These are phyloP conservation scores for Riptortus pedestris DNA, from an alignment of 1,140 invertebrate species.

Conservation along the genomic window DNA sequence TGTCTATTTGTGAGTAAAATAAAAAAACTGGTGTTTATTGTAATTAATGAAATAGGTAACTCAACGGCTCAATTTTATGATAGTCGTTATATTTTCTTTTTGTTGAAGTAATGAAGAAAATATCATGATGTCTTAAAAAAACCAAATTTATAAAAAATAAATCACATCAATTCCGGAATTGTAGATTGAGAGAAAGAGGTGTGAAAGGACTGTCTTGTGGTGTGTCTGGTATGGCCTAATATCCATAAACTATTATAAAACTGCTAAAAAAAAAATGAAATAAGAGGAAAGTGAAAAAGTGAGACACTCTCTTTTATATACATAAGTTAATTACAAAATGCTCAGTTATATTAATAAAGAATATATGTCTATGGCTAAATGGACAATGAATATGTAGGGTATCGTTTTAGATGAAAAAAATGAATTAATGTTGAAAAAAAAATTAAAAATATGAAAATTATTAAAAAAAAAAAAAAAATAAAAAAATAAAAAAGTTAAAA, in stretches of 20 bases:
- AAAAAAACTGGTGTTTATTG: no score
- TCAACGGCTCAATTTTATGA: constrained; percentile 9
- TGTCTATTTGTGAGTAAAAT: no score
- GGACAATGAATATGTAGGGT: constrained; percentile 18
- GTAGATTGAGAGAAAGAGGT: background rate
- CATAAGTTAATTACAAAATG: constrained; percentile 18
- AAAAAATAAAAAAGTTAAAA: no score
- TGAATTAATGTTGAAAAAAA: constrained; percentile 13
- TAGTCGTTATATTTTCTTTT: constrained; percentile 5
- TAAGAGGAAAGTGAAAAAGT: constrained; percentile 6
- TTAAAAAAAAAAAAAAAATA: no score
- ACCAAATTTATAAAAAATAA: no score
- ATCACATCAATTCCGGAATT: no score
- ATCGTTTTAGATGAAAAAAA: constrained; percentile 19
- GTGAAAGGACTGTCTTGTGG: background rate
- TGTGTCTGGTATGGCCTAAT: constrained; percentile 20
- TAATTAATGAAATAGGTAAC: background rate
- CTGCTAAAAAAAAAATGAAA: background rate
- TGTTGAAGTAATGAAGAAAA: background rate
- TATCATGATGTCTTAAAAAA: no score
- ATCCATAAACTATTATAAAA: constrained; percentile 17
- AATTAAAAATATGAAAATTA: constrained; percentile 13
- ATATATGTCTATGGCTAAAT: constrained; percentile 18
- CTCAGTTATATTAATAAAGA: constrained; percentile 20
- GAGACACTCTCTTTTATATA: constrained; percentile 14